Evolutionary conservation across 2,113 vertebrate genomes (phyloP).

Genomic region (Orthonyx spaldingii): DNA sequence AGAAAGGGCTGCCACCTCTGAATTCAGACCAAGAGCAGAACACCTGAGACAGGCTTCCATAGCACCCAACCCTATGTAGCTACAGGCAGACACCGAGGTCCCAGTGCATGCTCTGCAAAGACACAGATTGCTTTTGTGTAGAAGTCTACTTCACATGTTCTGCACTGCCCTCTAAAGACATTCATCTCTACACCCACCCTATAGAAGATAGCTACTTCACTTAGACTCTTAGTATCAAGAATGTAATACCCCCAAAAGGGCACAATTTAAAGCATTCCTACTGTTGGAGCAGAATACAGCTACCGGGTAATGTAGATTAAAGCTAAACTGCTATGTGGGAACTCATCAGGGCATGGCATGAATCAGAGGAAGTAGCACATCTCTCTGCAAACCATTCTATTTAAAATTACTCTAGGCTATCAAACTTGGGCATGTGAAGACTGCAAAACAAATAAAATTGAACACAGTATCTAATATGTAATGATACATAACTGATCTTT

Average conservation of each 20-base stretch:
- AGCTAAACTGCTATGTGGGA: not conserved
- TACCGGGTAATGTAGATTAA: not conserved
- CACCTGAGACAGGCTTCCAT: not conserved
- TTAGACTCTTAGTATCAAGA: not conserved
- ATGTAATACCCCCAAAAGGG: not conserved
- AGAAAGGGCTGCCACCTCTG: not conserved
- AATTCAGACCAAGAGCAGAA: not conserved
- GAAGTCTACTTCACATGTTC: not conserved
- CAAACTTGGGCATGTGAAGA: not conserved
- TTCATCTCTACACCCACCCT: not conserved
- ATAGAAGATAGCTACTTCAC: not conserved
- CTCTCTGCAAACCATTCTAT: not conserved
- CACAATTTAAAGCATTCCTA: not conserved
- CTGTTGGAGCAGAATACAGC: not conserved
- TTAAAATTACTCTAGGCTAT: not conserved
- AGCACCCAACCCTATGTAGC: rapidly evolving
- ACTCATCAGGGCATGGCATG: not conserved
- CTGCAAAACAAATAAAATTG: not conserved
- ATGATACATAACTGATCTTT: not conserved
- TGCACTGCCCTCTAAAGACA: not conserved
- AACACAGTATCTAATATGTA: not conserved
- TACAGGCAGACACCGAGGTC: not conserved
- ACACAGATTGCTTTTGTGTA: not conserved
- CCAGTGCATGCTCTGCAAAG: not conserved
- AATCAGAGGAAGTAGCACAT: not conserved